These are phyloP conservation scores for Tupaia chinensis DNA, from an alignment of 2,113 vertebrate genomes.

Conservation along the genomic window DNA sequence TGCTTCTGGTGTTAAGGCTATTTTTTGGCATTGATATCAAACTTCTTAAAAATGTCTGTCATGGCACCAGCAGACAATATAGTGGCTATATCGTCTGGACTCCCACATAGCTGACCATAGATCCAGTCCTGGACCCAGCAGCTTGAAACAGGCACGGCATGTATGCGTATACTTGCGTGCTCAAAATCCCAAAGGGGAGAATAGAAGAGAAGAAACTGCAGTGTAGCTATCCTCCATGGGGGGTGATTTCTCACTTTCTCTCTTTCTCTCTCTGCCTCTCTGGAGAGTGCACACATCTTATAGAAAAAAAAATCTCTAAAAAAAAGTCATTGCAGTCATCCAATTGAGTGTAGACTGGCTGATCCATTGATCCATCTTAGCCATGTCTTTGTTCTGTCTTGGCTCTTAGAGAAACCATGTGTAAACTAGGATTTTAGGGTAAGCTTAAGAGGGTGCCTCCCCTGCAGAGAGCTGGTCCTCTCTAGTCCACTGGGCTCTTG, in stretches of 20 bases:
- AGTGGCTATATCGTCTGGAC: no score
- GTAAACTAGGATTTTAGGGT: neutral
- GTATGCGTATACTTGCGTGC: no score
- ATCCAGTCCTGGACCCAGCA: no score
- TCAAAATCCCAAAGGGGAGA: no score
- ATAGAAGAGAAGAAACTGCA: no score
- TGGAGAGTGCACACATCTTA: no score
- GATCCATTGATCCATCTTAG: neutral
- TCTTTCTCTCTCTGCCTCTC: no score
- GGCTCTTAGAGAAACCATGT: neutral
- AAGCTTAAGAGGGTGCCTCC: neutral
- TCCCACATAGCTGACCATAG: no score
- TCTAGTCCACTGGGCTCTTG: neutral
- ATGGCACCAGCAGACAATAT: neutral
- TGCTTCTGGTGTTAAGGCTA: neutral
- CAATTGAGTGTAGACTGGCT: neutral
- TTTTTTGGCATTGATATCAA: neutral
- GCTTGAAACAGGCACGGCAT: no score
- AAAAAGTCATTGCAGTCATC: neutral
- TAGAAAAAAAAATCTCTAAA: no score
- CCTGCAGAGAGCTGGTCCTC: neutral
- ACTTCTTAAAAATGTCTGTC: neutral
- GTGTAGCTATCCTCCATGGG: no score
- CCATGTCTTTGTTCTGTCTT: neutral
- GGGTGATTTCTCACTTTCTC: no score